Percentiles rank a stretch among this genome's conserved stretches.
phyloP scores from a whole-genome alignment of 1,140 invertebrate species.

The Philotrypesis tridentata region DNA sequence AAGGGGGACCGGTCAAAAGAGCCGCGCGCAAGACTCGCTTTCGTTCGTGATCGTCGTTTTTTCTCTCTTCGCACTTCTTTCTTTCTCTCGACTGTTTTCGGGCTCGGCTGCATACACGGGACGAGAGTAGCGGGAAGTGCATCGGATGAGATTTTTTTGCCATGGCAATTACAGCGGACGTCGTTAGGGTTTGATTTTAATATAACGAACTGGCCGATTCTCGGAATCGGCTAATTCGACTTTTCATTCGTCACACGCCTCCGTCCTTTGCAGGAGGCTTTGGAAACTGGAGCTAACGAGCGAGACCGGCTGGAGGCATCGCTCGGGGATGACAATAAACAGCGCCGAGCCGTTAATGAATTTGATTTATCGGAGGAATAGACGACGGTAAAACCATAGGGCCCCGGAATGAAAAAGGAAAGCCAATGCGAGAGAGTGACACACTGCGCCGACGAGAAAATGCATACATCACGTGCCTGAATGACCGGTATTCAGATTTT shows the following conservation, averaged over 20 bases:
- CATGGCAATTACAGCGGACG: neutral
- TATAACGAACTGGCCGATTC: neutral
- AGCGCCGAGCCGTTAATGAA: neutral
- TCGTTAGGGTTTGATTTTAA: neutral
- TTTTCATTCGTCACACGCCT: neutral
- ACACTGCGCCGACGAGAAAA: neutral
- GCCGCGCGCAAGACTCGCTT: constrained; percentile 26
- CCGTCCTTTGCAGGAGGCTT: neutral
- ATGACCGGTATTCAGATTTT: constrained; percentile 11
- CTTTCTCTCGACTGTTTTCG: neutral
- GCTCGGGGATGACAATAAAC: neutral
- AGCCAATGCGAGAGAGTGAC: neutral
- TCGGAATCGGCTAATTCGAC: neutral
- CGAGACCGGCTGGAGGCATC: neutral
- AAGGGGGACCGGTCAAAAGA: constrained; percentile 6
- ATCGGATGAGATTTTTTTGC: neutral
- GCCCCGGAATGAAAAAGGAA: constrained; percentile 5
- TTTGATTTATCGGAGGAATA: neutral
- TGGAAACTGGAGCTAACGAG: neutral
- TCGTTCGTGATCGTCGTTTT: constrained; percentile 12
- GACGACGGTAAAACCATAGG: neutral
- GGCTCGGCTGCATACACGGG: neutral
- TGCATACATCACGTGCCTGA: neutral
- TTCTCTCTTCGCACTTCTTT: neutral
- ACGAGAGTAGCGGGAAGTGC: neutral